phyloP scores from a whole-genome alignment of 1,140 invertebrate species.

The Mamestra configurata region DNA sequence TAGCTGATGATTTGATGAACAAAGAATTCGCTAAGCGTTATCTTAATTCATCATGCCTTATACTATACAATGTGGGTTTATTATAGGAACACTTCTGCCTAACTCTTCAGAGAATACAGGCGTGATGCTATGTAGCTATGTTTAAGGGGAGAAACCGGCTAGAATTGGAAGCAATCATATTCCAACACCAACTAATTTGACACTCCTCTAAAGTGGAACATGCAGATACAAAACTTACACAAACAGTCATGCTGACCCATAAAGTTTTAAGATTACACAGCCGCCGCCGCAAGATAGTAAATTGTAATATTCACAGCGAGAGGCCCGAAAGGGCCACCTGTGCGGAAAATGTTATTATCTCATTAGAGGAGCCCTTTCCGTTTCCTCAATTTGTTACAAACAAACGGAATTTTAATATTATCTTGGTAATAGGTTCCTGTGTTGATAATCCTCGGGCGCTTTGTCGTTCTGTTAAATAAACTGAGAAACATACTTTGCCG shows the following conservation, averaged over 20 bases:
- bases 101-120: too few species aligned
- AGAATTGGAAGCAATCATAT: neutral
- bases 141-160: too few species aligned
- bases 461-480: constrained; percentile 54
- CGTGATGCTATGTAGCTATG: too few species aligned
- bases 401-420: constrained; percentile 78
- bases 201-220: neutral
- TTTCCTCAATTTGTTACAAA: constrained; percentile 73
- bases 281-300: constrained; percentile 50
- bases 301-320: constrained; percentile 59
- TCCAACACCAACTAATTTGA: neutral
- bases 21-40: too few species aligned
- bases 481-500: constrained; percentile 38
- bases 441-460: constrained; percentile 55
- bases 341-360: constrained; percentile 75
- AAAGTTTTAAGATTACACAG: constrained; percentile 50
- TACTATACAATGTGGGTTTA: too few species aligned
- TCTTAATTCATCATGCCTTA: too few species aligned
- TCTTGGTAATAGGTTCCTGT: constrained; percentile 56
- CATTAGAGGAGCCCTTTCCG: constrained; percentile 71
- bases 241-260: constrained; percentile 49
- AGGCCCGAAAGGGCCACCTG: constrained; percentile 65
- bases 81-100: too few species aligned
- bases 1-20: too few species aligned
- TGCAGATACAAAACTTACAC: constrained; percentile 16